Conservation (phyloP, 2,797 vertebrate genomes). For the Mus minutoides region DNA sequence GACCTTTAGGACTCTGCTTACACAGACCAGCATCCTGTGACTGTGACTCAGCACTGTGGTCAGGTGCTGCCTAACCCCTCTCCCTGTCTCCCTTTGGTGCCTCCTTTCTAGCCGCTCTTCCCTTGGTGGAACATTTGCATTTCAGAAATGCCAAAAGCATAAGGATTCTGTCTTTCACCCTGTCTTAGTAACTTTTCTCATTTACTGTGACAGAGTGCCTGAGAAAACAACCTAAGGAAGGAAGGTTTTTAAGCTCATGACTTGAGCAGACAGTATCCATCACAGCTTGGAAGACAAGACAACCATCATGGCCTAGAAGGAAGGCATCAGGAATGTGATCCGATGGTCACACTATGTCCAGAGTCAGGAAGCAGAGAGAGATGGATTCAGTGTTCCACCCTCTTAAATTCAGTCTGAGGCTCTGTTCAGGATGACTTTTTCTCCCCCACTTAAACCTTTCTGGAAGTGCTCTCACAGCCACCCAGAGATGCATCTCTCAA, state of each 20-base stretch:
- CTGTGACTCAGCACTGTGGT: neutral
- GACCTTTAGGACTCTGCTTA: neutral
- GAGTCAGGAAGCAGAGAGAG: neutral
- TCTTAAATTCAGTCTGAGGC: neutral
- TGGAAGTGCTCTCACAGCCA: neutral
- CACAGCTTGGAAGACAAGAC: neutral
- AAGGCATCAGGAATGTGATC: neutral
- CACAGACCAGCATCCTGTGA: too few relatives aligned
- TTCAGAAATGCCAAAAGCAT: neutral
- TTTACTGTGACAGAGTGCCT: neutral
- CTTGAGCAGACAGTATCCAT: neutral
- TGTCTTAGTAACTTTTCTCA: neutral
- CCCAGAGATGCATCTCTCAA: neutral
- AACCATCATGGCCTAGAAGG: neutral
- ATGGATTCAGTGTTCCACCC: neutral
- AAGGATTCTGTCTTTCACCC: neutral
- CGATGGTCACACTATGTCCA: neutral
- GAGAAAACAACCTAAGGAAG: neutral
- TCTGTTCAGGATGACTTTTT: neutral
- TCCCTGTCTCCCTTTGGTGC: neutral
- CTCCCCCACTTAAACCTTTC: neutral
- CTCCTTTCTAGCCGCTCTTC: neutral
- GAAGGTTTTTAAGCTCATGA: neutral
- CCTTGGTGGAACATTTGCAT: neutral
- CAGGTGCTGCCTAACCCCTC: neutral